Conservation (phyloP, 1,140 invertebrate species). For the Acyrthosiphon pisum region DNA sequence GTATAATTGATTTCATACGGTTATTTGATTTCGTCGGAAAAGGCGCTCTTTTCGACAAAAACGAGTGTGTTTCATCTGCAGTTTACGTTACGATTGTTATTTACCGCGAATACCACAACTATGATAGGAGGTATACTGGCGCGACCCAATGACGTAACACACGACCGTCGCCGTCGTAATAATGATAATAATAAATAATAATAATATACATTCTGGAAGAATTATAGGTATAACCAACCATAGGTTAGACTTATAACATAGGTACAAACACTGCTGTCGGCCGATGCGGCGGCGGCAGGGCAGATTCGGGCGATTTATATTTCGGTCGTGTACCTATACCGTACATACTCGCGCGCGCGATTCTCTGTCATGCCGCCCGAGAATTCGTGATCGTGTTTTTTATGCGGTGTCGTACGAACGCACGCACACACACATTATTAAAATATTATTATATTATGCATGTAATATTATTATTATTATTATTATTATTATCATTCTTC, state of each 20-base stretch:
- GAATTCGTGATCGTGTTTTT: constrained; percentile 33
- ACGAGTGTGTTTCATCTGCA: neutral
- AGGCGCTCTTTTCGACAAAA: neutral
- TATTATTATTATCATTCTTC: neutral
- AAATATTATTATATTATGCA: neutral
- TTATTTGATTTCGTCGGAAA: neutral
- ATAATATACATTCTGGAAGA: constrained; percentile 14
- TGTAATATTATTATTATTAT: constrained; percentile 4
- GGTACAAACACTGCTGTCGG: neutral
- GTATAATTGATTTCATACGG: neutral
- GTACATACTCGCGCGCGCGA: neutral
- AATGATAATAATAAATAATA: constrained; percentile 5
- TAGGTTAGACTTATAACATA: neutral
- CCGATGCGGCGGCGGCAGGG: neutral
- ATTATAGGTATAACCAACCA: too few relatives aligned
- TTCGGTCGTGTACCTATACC: constrained; percentile 31
- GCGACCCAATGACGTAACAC: neutral
- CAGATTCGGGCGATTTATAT: constrained; percentile 4
- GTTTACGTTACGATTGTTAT: neutral
- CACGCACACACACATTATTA: neutral
- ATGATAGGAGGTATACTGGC: neutral
- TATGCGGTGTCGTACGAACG: neutral
- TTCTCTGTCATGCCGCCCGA: neutral
- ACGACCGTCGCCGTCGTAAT: neutral
- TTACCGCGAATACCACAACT: neutral